A percentile compares a stretch with the other conserved stretches of the same genome.
Conservation (phyloP, 2,797 vertebrate species). For the Liparis tanakae region DNA sequence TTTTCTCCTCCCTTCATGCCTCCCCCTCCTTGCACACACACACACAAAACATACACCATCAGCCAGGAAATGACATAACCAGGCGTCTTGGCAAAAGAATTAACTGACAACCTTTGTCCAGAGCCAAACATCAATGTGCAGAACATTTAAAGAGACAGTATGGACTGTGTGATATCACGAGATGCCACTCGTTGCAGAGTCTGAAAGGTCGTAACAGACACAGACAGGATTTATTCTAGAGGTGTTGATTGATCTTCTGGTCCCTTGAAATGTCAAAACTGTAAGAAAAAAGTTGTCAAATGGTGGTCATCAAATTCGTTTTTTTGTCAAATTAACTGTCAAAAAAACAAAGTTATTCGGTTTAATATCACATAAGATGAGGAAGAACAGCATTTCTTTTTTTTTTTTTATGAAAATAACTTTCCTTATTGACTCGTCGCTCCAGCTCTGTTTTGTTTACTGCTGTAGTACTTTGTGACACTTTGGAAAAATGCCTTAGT, state of each 20-base stretch:
- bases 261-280: neutral
- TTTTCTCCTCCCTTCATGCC: slow-evolving; percentile 44
- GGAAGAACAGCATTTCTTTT: too few relatives aligned
- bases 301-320: neutral
- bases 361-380: neutral
- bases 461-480: slow-evolving; percentile 13
- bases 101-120: slow-evolving; percentile 70
- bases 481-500: neutral
- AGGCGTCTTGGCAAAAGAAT: slow-evolving; percentile 64
- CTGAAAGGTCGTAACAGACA: slow-evolving; percentile 22
- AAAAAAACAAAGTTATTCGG: neutral
- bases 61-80: slow-evolving; percentile 78
- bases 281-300: neutral
- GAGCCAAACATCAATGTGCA: slow-evolving; percentile 56
- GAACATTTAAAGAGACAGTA: slow-evolving; percentile 70
- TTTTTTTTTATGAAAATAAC: too few relatives aligned
- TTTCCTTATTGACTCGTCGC: slow-evolving; percentile 16
- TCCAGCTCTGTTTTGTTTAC: slow-evolving; percentile 16
- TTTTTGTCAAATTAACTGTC: neutral
- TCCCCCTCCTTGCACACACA: slow-evolving; percentile 37
- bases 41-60: slow-evolving; percentile 32
- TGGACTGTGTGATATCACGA: slow-evolving; percentile 19
- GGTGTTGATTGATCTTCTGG: slow-evolving; percentile 16
- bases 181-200: slow-evolving; percentile 13
- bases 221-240: neutral